Evolutionary conservation across 2,113 vertebrate species (phyloP).

Genomic region (Onychostoma macrolepis): DNA sequence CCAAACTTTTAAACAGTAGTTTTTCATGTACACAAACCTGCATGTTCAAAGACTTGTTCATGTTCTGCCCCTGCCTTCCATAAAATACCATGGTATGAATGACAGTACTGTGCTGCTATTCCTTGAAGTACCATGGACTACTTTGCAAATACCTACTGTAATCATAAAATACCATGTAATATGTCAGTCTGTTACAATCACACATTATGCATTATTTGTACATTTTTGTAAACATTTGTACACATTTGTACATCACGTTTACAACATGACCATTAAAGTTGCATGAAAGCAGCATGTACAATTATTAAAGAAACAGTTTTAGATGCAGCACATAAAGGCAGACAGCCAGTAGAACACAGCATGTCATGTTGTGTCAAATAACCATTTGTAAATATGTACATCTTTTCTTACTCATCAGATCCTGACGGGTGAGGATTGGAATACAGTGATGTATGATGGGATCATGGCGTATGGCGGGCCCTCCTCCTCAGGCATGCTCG

Average conservation of each 20-base stretch:
- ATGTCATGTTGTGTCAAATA: neutral
- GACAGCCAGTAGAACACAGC: no score
- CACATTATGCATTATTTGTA: neutral
- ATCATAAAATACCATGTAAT: neutral
- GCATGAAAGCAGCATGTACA: neutral
- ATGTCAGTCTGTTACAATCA: neutral
- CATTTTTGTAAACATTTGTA: no score
- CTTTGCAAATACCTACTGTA: neutral
- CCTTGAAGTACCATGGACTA: neutral
- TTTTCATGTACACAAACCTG: neutral
- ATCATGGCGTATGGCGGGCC: conserved; percentile 98
- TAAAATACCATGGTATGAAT: neutral
- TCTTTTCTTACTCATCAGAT: conserved; percentile 75
- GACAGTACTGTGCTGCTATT: neutral
- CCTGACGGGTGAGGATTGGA: conserved; percentile 99
- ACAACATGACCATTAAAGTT: neutral
- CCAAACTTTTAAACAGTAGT: neutral
- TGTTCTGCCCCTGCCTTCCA: no score
- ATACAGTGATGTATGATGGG: conserved; percentile 97
- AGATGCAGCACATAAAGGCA: neutral
- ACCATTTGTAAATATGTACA: neutral
- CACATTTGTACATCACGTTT: no score
- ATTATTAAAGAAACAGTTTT: neutral
- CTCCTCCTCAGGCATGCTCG: conserved; percentile 95
- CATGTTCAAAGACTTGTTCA: neutral